Base-by-base conservation (phyloP, 2,797 vertebrate species). In the Pogoniulus pusillus region DNA sequence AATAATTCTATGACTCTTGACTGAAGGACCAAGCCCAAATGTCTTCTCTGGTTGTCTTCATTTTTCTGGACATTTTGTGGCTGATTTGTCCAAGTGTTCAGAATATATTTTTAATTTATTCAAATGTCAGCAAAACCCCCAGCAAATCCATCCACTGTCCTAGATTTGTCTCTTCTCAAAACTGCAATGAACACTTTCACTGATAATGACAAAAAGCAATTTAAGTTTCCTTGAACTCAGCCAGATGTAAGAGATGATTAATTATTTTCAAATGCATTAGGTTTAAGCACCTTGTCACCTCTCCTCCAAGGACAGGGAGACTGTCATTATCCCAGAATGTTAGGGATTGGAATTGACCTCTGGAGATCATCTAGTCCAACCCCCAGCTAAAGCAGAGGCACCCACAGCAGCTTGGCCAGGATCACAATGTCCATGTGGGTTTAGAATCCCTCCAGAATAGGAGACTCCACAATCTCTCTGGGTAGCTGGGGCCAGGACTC, bases 181-280 rank as follows among this genome's bases (percentile, higher is more conserved):
- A 63, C 11, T 59, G 72, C 76, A 91, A 82, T 60, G n/a, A 53
- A 11, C 1, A 3, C 41, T 92, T 89, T 37, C 43, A 5, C n/a
- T 37, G 88, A 70, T 45, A 69, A 71, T 91, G 65, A 89, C 77
- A 82, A 74, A 90, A 90, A 86, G 51, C 45, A 74, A 80, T 92
- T 87, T 79, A 85, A 22, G 81, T 37, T 70, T 94, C 76, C 76
- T 54, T 85, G 43, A 85, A 60, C 8, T 60, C 32, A 43, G 39
- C 43, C 70, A 27, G 78, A 45, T 54, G 73, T 49, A 87, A 81
- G 19, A 82, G 69, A 76, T 45, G 47, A 93, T 83, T 83, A 90
- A 91, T 91, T 91, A 83, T 60, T 75, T 94, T 49, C 17, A 73
- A 95, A 71, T 62, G 74, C 32, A 70, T 87, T 60, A 79, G 58